Evolutionary conservation across 2,888 invertebrate genomes (phyloP).

Genomic region (Hirtodrosophila trivittata): DNA sequence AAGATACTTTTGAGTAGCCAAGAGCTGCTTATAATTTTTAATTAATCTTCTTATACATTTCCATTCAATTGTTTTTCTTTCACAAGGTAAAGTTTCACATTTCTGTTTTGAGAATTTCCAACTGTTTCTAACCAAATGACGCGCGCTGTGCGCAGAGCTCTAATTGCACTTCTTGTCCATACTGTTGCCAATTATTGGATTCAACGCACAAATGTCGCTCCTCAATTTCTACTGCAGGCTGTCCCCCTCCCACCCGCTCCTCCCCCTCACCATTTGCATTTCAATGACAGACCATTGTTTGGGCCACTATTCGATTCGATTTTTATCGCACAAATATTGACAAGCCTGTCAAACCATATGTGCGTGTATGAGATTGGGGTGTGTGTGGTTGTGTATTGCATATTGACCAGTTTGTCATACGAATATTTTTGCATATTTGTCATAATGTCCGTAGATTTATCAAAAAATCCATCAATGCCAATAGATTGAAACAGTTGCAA

Average conservation of each 20-base stretch:
- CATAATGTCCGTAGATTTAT: conserved; percentile 60
- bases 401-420: conserved; percentile 34
- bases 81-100: too few species aligned
- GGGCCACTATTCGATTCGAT: conserved; percentile 57
- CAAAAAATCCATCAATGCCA: conserved; percentile 68
- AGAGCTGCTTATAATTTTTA: too few species aligned
- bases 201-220: conserved; percentile 22
- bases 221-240: neutral
- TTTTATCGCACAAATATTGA: conserved; percentile 60
- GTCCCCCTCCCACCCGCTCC: neutral
- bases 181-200: conserved; percentile 60
- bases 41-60: too few species aligned
- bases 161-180: conserved; percentile 58
- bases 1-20: too few species aligned
- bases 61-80: too few species aligned
- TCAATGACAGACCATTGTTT: conserved; percentile 51
- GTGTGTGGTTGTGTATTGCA: conserved; percentile 9
- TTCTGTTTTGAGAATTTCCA: neutral
- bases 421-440: conserved; percentile 51
- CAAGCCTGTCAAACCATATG: conserved; percentile 18
- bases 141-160: conserved; percentile 28
- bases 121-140: conserved; percentile 13
- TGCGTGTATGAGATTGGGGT: too few species aligned
- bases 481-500: conserved; percentile 27
- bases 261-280: conserved; percentile 18